Evolutionary conservation across 2,113 vertebrate genomes (phyloP).

Genomic region (Zapornia atra): DNA sequence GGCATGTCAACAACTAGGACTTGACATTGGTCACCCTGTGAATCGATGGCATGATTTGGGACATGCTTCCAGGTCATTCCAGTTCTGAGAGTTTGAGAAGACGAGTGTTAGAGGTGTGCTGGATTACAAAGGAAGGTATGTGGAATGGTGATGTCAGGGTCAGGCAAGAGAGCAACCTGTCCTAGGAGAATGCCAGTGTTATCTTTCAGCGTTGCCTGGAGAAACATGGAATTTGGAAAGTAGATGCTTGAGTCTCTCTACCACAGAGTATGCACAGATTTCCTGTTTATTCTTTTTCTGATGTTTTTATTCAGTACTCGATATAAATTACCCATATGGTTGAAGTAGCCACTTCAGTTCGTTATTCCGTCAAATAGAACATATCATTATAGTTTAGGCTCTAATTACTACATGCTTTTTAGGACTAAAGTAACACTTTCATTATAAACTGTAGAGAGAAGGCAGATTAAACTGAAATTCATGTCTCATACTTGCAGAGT

Average conservation of each 20-base stretch:
- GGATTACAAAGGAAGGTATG: accelerated
- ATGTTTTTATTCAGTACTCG: neutral
- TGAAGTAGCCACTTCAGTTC: neutral
- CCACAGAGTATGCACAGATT: neutral
- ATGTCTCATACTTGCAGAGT: neutral
- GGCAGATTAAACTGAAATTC: neutral
- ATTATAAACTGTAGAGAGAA: neutral
- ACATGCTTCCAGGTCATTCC: neutral
- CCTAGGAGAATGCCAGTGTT: neutral
- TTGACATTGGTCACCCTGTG: neutral
- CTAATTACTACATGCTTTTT: neutral
- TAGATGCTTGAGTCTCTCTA: neutral
- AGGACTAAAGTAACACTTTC: neutral
- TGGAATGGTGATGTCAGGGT: neutral
- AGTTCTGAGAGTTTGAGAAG: neutral
- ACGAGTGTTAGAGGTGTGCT: neutral
- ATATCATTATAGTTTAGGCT: neutral
- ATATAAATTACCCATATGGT: neutral
- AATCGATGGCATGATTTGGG: accelerated
- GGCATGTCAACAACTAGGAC: neutral
- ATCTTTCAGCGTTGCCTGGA: neutral
- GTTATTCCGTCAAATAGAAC: neutral
- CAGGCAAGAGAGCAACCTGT: neutral
- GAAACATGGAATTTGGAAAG: neutral
- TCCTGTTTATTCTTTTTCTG: neutral